These are phyloP conservation scores for Drosophila seguyi DNA, from an alignment of 1,140 invertebrate genomes.

Conservation along the genomic window DNA sequence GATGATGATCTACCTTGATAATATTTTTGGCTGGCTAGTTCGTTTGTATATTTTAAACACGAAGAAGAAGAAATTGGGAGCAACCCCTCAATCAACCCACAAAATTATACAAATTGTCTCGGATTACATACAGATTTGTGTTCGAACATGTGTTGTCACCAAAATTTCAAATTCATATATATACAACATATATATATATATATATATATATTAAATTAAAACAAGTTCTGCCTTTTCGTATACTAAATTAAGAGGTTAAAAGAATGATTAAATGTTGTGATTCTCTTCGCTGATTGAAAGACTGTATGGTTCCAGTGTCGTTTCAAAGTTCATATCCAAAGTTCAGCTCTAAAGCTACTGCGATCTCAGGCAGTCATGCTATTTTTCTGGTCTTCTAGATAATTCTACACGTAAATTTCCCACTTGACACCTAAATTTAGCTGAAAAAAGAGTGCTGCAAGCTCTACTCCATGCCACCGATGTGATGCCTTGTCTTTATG, in stretches of 20 bases:
- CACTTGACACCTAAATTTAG: too few relatives aligned
- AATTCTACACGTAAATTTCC: background rate
- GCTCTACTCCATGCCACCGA: too few relatives aligned
- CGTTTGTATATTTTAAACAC: constrained; percentile 7
- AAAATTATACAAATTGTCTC: constrained; percentile 8
- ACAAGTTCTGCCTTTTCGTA: background rate
- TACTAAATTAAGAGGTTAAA: background rate
- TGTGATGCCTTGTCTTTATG: background rate
- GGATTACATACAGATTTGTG: background rate
- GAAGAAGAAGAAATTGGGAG: background rate
- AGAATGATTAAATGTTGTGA: background rate
- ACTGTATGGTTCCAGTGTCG: background rate
- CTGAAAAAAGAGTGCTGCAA: too few relatives aligned
- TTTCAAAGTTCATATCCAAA: constrained; percentile 1
- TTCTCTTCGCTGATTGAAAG: background rate
- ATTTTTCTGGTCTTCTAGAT: background rate
- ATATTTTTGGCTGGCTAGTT: constrained; percentile 14
- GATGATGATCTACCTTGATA: constrained; percentile 1
- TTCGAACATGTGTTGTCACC: background rate
- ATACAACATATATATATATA: background rate
- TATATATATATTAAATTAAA: constrained; percentile 2
- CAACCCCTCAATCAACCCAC: background rate
- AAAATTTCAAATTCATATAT: constrained; percentile 11
- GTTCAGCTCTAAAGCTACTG: background rate
- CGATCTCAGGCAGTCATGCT: background rate